phyloP scores from a whole-genome alignment of 1,140 invertebrate species.

The Drosophila arizonae region DNA sequence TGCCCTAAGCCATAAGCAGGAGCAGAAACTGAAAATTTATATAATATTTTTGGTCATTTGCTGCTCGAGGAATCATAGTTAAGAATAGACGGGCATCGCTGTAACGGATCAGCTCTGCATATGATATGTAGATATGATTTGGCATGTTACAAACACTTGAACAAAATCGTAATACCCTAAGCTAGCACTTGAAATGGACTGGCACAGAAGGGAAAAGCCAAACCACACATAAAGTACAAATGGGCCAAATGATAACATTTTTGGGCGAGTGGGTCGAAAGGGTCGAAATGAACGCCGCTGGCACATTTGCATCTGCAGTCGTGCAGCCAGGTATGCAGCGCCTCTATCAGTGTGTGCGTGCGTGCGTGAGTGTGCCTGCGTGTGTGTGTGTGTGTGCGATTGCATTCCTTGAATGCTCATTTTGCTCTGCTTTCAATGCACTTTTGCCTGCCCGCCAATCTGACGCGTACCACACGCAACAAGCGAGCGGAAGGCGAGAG shows the following conservation, averaged over 20 bases:
- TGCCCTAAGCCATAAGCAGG: too few relatives aligned
- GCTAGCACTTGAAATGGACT: too few relatives aligned
- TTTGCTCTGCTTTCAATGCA: slow-evolving; percentile 56
- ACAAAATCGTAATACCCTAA: too few relatives aligned
- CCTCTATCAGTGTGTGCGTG: slow-evolving; percentile 8
- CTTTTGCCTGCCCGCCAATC: slow-evolving; percentile 32
- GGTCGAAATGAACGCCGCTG: neutral
- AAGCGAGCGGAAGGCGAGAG: neutral
- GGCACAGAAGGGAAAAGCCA: neutral
- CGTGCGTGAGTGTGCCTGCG: slow-evolving; percentile 24
- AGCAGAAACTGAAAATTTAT: too few relatives aligned
- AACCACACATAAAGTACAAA: slow-evolving; percentile 61
- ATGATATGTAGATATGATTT: too few relatives aligned
- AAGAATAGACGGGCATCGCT: too few relatives aligned
- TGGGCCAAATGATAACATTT: slow-evolving; percentile 75
- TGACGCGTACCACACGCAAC: slow-evolving; percentile 5
- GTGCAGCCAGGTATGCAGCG: neutral
- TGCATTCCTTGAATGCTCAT: slow-evolving; percentile 77
- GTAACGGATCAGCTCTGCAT: too few relatives aligned
- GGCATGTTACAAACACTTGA: too few relatives aligned
- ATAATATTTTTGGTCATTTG: too few relatives aligned
- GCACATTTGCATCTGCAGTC: slow-evolving; percentile 6
- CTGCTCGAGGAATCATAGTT: too few relatives aligned
- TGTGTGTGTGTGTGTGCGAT: slow-evolving; percentile 39
- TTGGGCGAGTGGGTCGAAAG: slow-evolving; percentile 25